phyloP scores from a whole-genome alignment of 2,113 vertebrate genomes.

The Sinosuthora webbiana region DNA sequence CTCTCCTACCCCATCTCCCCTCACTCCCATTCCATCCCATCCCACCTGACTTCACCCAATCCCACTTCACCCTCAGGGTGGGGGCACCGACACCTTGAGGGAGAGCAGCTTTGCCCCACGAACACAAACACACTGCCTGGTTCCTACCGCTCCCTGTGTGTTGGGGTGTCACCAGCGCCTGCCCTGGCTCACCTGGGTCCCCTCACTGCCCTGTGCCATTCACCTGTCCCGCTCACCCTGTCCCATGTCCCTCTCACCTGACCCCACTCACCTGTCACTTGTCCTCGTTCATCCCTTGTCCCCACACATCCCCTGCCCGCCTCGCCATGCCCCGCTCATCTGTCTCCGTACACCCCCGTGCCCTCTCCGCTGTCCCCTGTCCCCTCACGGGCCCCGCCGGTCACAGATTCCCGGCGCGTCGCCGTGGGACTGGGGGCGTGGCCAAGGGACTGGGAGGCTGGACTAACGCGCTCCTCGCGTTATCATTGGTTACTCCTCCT shows the following conservation, averaged over 20 bases:
- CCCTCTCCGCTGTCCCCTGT: neutral
- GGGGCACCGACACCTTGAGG: neutral
- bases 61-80: neutral
- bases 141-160: neutral
- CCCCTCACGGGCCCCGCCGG: neutral
- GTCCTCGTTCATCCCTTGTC: neutral
- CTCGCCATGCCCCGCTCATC: neutral
- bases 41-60: too few relatives aligned
- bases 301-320: too few relatives aligned
- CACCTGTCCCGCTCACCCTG: neutral
- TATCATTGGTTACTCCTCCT: accelerated
- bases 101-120: neutral
- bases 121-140: neutral
- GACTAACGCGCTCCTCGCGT: accelerated
- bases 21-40: neutral
- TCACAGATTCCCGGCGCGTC: neutral
- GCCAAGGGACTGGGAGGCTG: accelerated
- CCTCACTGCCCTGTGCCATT: neutral
- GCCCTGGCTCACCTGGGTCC: neutral
- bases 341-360: neutral
- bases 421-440: neutral
- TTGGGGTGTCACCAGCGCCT: accelerated
- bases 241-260: neutral
- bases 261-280: neutral
- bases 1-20: too few relatives aligned